Conservation (phyloP, 92 coral and sea anemone genomes). For the Actinostola sp. region DNA sequence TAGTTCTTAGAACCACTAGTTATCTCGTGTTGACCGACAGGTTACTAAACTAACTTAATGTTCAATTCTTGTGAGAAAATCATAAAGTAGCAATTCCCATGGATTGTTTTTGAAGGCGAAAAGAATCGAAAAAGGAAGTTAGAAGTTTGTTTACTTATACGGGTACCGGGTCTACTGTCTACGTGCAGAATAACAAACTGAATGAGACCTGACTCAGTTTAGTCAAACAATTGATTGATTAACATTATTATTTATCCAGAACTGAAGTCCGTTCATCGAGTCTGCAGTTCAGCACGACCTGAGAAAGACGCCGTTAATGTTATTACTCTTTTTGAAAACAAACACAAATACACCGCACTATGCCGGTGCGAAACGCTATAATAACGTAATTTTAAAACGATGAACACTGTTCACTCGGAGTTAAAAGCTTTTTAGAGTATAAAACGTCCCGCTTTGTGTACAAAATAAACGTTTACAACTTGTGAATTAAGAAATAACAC, state of each 20-base stretch:
- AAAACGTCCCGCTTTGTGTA: background rate
- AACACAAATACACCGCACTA: background rate
- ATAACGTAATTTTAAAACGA: background rate
- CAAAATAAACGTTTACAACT: background rate
- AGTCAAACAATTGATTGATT: background rate
- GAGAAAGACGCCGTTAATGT: no score
- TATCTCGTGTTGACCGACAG: background rate
- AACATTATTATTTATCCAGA: background rate
- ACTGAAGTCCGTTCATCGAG: no score
- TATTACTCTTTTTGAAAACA: no score
- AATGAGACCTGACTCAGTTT: background rate
- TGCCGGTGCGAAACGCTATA: background rate
- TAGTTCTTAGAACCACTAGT: background rate
- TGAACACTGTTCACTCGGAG: background rate
- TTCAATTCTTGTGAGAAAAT: background rate
- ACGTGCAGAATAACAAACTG: background rate
- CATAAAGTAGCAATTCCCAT: background rate
- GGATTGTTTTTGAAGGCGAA: constrained; percentile 2
- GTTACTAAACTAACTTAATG: background rate
- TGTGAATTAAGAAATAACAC: background rate
- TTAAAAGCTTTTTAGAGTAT: background rate
- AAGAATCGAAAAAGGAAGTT: background rate
- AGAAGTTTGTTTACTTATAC: background rate
- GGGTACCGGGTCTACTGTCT: background rate
- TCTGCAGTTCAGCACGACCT: no score